Percentiles rank a stretch among this genome's conserved stretches.
phyloP scores from a whole-genome alignment of 2,797 vertebrate species.

The Eurystomus glaucurus region DNA sequence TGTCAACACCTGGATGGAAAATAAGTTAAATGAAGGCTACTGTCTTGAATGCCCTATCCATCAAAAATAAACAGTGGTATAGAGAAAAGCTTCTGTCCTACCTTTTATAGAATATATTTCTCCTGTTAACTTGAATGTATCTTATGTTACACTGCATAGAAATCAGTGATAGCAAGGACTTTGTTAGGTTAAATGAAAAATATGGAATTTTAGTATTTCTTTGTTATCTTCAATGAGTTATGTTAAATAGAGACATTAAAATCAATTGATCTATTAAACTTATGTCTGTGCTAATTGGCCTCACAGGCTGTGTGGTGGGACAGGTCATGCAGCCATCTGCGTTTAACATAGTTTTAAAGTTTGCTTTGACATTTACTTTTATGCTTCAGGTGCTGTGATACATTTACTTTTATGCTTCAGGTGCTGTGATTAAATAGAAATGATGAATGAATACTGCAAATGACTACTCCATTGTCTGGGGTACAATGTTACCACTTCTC shows the following conservation, averaged over 20 bases:
- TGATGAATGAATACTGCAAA: slow-evolving; percentile 10
- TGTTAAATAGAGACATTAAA: not conserved
- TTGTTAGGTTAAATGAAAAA: not conserved
- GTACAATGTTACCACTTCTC: not conserved
- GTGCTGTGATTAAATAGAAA: slow-evolving; percentile 47
- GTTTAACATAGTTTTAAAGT: slow-evolving; percentile 42
- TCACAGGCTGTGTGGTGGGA: not conserved
- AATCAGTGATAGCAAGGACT: not conserved
- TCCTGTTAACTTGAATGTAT: not conserved
- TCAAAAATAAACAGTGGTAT: not conserved
- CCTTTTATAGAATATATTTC: not conserved
- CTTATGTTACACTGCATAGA: not conserved
- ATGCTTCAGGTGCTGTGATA: slow-evolving; percentile 30
- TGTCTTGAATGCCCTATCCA: not conserved
- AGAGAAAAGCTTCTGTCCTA: not conserved
- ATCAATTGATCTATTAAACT: slow-evolving; percentile 12
- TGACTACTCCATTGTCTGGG: not conserved
- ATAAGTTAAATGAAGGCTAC: not conserved
- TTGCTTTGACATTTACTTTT: slow-evolving; percentile 67
- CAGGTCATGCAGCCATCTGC: not conserved
- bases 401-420: slow-evolving; percentile 61
- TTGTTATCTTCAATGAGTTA: not conserved
- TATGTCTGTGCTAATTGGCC: not conserved
- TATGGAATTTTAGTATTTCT: not conserved
- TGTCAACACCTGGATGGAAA: not conserved